phyloP scores from a whole-genome alignment of 2,797 vertebrate genomes.

The Phyllotis vaccarum region DNA sequence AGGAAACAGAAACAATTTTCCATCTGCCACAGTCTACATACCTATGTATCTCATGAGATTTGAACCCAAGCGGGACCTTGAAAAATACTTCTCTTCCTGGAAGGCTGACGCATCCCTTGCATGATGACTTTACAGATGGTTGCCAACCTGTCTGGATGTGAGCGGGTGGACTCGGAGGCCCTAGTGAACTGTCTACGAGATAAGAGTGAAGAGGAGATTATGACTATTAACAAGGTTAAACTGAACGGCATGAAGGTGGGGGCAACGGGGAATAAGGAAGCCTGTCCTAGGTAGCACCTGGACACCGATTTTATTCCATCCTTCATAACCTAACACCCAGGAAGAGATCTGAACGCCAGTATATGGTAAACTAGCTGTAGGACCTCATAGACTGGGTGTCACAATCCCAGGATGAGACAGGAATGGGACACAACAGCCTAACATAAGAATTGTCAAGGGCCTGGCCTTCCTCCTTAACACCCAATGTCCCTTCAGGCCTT shows the following conservation, averaged over 20 bases:
- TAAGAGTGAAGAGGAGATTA: constrained; percentile 82
- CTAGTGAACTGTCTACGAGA: constrained; percentile 79
- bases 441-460: background rate
- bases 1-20: background rate
- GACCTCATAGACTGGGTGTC: background rate
- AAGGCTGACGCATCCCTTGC: background rate
- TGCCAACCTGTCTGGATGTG: constrained; percentile 77
- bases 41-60: background rate
- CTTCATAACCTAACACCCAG: background rate
- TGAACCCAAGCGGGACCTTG: background rate
- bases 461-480: background rate
- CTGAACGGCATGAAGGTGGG: background rate
- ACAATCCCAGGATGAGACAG: background rate
- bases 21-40: background rate
- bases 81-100: background rate
- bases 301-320: background rate
- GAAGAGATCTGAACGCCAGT: background rate
- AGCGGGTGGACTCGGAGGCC: constrained; percentile 75
- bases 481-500: constrained; percentile 69
- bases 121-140: constrained; percentile 75
- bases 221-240: constrained; percentile 54
- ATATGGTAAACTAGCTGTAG: background rate
- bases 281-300: background rate
- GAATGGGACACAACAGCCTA: background rate
- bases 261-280: background rate